Evolutionary conservation across 2,888 invertebrate genomes (phyloP).

Genomic region (Troides oblongomaculatus): DNA sequence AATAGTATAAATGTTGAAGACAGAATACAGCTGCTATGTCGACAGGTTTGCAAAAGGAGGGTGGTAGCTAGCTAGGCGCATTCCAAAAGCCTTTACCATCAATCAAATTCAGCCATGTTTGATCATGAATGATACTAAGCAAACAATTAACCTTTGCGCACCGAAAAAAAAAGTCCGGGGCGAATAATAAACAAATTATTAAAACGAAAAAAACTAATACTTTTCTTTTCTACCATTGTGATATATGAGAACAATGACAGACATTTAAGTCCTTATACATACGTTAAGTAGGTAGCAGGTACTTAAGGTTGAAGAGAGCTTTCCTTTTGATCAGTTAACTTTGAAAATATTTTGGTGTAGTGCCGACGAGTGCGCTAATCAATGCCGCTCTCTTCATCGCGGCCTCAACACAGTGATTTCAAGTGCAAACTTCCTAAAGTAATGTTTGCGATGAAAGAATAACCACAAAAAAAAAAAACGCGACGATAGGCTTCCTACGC

Average conservation of each 20-base stretch:
- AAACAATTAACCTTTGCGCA: too few species aligned
- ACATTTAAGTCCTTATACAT: constrained; percentile 32
- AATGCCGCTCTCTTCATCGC: constrained; percentile 38
- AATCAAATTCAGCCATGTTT: too few species aligned
- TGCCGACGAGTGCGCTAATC: constrained; percentile 38
- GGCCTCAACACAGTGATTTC: constrained; percentile 27
- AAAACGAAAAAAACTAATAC: too few species aligned
- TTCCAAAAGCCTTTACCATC: too few species aligned
- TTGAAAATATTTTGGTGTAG: constrained; percentile 51
- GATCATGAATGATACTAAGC: too few species aligned
- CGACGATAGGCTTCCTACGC: background rate
- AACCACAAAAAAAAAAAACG: constrained; percentile 13
- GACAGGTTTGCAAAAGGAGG: too few species aligned
- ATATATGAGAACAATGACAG: constrained; percentile 2
- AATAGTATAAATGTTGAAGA: too few species aligned
- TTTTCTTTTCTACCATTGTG: background rate
- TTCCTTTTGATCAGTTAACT: constrained; percentile 65
- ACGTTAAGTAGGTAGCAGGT: constrained; percentile 27
- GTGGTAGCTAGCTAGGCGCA: too few species aligned
- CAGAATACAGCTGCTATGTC: too few species aligned
- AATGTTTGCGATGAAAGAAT: constrained; percentile 19
- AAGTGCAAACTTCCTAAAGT: constrained; percentile 27
- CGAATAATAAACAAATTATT: too few species aligned
- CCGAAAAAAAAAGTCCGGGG: too few species aligned
- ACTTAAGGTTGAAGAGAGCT: constrained; percentile 40